Percentiles rank a stretch among this genome's conserved stretches.
Evolutionary conservation across 2,113 vertebrate genomes (phyloP).

Genomic region (Oenanthe melanoleuca): DNA sequence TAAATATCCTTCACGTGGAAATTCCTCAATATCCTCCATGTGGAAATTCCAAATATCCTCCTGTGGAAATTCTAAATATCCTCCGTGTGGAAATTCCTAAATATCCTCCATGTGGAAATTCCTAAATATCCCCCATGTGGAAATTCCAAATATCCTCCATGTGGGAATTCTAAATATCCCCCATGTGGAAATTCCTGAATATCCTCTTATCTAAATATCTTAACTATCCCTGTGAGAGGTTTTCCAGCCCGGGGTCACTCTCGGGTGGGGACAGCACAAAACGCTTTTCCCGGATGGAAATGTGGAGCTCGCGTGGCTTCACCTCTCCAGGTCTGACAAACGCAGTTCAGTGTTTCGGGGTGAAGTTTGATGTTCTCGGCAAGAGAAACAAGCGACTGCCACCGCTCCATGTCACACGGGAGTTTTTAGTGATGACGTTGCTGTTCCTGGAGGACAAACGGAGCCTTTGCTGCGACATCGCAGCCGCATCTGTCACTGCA

Average conservation of each 20-base stretch:
- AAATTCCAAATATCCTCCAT: too few relatives aligned
- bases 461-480: not conserved
- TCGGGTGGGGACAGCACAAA: not conserved
- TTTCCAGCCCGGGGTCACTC: fast-evolving
- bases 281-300: not conserved
- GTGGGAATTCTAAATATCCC: too few relatives aligned
- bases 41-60: too few relatives aligned
- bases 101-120: too few relatives aligned
- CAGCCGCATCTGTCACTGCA: slow-evolving; percentile 8
- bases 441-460: slow-evolving; percentile 37
- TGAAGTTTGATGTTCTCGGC: not conserved
- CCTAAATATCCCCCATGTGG: too few relatives aligned
- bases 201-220: not conserved
- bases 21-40: too few relatives aligned
- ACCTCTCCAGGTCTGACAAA: not conserved
- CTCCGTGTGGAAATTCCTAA: too few relatives aligned
- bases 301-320: not conserved
- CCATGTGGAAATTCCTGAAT: too few relatives aligned
- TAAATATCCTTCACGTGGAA: too few relatives aligned
- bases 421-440: not conserved
- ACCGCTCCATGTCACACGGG: not conserved
- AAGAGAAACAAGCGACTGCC: not conserved
- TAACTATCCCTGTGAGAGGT: not conserved
- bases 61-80: too few relatives aligned
- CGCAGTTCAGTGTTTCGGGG: not conserved